These are phyloP conservation scores for Passer montanus DNA, from an alignment of 2,113 vertebrate species.

Conservation along the genomic window DNA sequence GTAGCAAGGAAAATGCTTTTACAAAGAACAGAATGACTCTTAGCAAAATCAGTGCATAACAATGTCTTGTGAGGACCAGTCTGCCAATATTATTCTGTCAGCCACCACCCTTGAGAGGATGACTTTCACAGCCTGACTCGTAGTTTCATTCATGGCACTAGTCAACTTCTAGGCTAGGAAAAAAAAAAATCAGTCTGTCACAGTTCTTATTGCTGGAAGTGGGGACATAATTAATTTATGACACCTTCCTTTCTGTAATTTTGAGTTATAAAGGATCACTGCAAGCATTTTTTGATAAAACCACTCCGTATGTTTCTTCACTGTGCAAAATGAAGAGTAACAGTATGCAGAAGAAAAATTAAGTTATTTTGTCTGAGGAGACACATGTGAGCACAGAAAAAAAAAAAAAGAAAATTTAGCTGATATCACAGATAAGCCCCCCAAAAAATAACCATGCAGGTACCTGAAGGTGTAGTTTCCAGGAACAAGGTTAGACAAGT, in stretches of 20 bases:
- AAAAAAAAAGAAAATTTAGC: neutral
- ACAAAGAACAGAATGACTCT: neutral
- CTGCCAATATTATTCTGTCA: neutral
- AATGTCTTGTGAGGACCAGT: neutral
- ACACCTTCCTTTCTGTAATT: neutral
- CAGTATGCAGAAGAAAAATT: neutral
- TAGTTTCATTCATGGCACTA: neutral
- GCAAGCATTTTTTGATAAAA: neutral
- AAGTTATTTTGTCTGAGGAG: neutral
- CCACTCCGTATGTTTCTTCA: neutral
- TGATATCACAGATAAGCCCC: neutral
- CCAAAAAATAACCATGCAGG: neutral
- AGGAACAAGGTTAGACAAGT: slow-evolving; percentile 71
- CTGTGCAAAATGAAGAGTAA: neutral
- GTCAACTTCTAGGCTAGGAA: neutral
- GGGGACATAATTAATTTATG: neutral
- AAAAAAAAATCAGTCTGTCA: neutral
- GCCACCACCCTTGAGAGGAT: neutral
- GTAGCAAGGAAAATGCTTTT: neutral
- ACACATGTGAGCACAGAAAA: neutral
- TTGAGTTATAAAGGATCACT: neutral
- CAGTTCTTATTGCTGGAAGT: neutral
- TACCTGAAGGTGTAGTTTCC: slow-evolving; percentile 86
- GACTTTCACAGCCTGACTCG: neutral
- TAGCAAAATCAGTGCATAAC: neutral